These are phyloP conservation scores for Eupithecia exiguata DNA, from an alignment of 2,888 invertebrate species.

Conservation along the genomic window DNA sequence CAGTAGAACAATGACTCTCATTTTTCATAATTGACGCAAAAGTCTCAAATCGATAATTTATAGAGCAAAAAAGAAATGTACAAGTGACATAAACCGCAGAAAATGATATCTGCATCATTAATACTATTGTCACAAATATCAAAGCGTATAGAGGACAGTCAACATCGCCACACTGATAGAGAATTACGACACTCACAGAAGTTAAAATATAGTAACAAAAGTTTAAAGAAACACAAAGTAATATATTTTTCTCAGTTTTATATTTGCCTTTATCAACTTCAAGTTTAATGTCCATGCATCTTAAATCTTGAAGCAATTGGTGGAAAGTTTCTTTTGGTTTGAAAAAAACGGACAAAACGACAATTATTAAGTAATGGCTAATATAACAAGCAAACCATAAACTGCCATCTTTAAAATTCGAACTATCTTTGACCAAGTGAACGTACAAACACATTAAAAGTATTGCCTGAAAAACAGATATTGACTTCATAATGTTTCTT, in stretches of 20 bases:
- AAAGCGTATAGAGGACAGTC: no score
- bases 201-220: neutral
- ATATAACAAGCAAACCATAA: neutral
- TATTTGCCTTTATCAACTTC: neutral
- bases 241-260: neutral
- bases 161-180: neutral
- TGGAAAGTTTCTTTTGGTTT: neutral
- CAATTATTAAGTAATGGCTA: neutral
- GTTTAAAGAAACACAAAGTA: neutral
- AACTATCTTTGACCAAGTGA: neutral
- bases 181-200: neutral
- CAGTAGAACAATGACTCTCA: neutral
- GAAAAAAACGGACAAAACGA: neutral
- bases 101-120: neutral
- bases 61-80: neutral
- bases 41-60: neutral
- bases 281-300: neutral
- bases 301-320: neutral
- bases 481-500: neutral
- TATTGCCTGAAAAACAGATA: neutral
- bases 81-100: neutral
- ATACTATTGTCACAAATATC: neutral
- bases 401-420: neutral
- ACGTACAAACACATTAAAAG: neutral
- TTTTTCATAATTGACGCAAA: neutral